Evolutionary conservation across 2,113 vertebrate species (phyloP), one percentile per base, ranked within the genome.

Genomic region (Megaleporinus macrocephalus): DNA sequence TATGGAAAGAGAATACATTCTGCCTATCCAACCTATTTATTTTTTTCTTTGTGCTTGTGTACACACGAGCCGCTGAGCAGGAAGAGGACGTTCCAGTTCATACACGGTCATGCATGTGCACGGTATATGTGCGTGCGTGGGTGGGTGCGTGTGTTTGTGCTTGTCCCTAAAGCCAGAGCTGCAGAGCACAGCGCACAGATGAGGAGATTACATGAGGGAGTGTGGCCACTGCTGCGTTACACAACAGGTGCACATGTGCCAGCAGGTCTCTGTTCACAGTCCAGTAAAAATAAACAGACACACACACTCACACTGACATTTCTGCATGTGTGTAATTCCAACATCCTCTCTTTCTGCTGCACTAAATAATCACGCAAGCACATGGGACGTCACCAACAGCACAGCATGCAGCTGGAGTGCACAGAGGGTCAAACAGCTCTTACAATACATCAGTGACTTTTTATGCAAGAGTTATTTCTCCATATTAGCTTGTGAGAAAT

Each of bases 171-270:
- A 66, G 76, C 53, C 76, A 66, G 87, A 73, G 84, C 68, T 76
- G 75, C 59, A n/a, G 79, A 83, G 33, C 78, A 73, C 72, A 61
- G 70, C 49, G 33, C 69, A 83, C 85, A 90, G 86, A 89, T 75
- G 66, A 75, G 86, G 83, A 62, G 74, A 82, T 94, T 94, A 94
- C 86, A 90, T 93, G 93, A 94, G 77, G 70, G 73, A 79, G 80
- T 86, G 82, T 87, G 84, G 87, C 65, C 76, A 47, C 69, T 86
- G 88, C 86, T 83, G 88, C 87, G 89, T 93, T 93, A 94, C 89
- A 91, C 92, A 93, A 92, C 93, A 93, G 91, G 93, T 93, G 92
- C 90, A 91, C 92, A 94, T 90, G 93, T 90, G 90, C 87, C 82
- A 68, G 87, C 89, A 87, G 90, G 87, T 89, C 51, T 89, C 84